A percentile compares a stretch with the other conserved stretches of the same genome.
These are phyloP conservation scores for Philantomba maxwellii DNA, from an alignment of 2,113 vertebrate genomes.

Conservation along the genomic window DNA sequence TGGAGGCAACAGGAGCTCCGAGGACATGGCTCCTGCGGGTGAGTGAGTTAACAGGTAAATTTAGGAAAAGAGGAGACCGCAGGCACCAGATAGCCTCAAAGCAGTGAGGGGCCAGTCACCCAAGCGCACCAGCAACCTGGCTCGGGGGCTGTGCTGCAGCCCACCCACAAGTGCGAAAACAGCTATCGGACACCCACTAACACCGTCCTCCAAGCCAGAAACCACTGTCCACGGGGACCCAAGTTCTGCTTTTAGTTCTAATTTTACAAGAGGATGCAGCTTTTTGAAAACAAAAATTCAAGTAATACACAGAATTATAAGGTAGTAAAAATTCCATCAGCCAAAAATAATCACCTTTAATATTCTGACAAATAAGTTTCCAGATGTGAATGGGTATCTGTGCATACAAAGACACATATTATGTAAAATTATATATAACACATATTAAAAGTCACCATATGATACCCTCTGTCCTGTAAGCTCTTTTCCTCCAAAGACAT, in stretches of 20 bases:
- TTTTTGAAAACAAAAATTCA: background rate
- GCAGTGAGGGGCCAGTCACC: background rate
- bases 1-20: rapidly evolving
- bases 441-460: background rate
- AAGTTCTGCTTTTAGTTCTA: background rate
- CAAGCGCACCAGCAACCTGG: rapidly evolving
- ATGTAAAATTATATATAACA: background rate
- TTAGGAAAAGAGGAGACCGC: background rate
- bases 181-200: rapidly evolving
- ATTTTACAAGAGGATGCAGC: background rate
- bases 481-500: background rate
- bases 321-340: background rate
- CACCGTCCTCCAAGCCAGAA: background rate
- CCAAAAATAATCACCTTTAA: background rate
- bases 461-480: background rate
- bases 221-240: background rate
- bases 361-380: background rate
- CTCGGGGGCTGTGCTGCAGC: background rate
- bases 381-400: background rate
- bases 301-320: background rate
- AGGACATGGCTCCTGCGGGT: background rate
- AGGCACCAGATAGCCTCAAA: background rate
- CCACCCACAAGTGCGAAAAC: rapidly evolving
- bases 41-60: background rate
- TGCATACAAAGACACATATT: background rate